These are phyloP conservation scores for Erpobdella octoculata DNA, from an alignment of 2,888 invertebrate genomes.

Conservation along the genomic window DNA sequence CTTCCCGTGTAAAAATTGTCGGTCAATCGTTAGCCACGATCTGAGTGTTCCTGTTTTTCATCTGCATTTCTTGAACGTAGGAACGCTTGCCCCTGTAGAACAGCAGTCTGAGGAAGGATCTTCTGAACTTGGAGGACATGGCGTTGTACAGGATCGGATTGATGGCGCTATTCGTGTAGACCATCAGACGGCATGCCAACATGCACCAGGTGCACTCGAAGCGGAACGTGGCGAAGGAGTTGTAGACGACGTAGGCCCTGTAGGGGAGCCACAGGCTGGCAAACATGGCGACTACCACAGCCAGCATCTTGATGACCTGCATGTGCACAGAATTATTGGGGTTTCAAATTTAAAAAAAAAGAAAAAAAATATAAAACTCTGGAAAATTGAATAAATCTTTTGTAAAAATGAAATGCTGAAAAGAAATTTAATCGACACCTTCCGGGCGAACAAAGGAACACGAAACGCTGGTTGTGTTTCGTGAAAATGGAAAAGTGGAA, in stretches of 20 bases:
- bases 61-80: neutral
- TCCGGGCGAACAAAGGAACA: neutral
- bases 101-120: constrained; percentile 56
- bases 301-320: constrained; percentile 62
- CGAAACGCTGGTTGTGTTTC: neutral
- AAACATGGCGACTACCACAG: constrained; percentile 59
- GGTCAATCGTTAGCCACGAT: too few relatives aligned
- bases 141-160: constrained; percentile 63
- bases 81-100: neutral
- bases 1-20: too few relatives aligned
- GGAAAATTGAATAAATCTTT: too few relatives aligned
- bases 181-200: constrained; percentile 58
- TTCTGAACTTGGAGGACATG: constrained; percentile 60
- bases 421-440: neutral
- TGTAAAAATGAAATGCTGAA: neutral
- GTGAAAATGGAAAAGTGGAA: neutral
- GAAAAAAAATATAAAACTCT: neutral
- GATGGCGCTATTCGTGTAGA: constrained; percentile 61
- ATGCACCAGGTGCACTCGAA: constrained; percentile 59
- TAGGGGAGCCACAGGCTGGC: constrained; percentile 62
- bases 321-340: neutral
- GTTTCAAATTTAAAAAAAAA: neutral
- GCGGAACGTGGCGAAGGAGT: constrained; percentile 56
- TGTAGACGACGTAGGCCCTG: constrained; percentile 60
- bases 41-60: too few relatives aligned